Evolutionary conservation across 2,888 invertebrate species (phyloP).

Genomic region (Diaphora mendica): DNA sequence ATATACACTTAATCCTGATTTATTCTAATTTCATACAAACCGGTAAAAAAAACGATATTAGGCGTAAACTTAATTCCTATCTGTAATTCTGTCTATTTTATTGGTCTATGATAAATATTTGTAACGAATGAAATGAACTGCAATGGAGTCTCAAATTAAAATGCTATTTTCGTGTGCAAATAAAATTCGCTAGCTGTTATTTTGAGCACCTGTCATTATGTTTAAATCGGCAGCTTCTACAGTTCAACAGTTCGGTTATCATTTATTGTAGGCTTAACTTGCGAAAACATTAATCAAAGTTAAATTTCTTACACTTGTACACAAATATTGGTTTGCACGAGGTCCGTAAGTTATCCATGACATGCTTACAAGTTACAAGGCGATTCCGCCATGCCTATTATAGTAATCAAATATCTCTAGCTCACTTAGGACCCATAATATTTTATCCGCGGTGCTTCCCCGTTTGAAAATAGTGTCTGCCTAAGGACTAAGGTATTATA

Average conservation of each 20-base stretch:
- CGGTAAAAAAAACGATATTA: neutral
- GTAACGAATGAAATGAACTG: slow-evolving; percentile 23
- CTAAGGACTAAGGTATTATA: no score
- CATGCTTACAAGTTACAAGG: no score
- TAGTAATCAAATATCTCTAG: no score
- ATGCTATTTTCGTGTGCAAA: slow-evolving; percentile 64
- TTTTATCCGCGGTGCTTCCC: no score
- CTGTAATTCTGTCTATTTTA: slow-evolving; percentile 17
- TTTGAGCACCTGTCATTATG: slow-evolving; percentile 38
- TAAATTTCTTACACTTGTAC: neutral
- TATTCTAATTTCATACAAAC: neutral
- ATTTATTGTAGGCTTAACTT: slow-evolving; percentile 9
- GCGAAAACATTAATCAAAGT: neutral
- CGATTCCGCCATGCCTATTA: no score
- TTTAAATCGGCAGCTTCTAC: slow-evolving; percentile 15
- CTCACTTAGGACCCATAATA: no score
- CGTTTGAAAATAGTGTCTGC: no score
- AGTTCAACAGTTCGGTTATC: slow-evolving; percentile 13
- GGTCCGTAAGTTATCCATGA: no score
- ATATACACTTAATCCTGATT: neutral
- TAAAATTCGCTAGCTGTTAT: slow-evolving; percentile 43
- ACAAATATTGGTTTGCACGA: no score
- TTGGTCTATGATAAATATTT: slow-evolving; percentile 21
- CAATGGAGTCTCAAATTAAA: slow-evolving; percentile 62
- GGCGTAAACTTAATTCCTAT: neutral